A percentile compares a stretch with the other conserved stretches of the same genome.
Conservation (phyloP, 2,888 invertebrate species). For the Bombylius discolor region DNA sequence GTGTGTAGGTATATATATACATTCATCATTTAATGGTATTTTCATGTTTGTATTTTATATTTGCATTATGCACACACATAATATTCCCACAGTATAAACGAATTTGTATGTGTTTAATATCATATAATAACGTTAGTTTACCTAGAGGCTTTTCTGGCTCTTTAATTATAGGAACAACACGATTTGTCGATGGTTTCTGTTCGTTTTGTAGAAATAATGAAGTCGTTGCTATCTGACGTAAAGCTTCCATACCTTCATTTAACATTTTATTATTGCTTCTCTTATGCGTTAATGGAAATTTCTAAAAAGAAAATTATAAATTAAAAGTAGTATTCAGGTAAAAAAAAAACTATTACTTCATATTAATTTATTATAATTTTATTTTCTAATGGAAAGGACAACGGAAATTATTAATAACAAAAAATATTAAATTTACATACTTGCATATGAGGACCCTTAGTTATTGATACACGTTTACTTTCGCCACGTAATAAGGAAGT, state of each 20-base stretch:
- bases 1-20: neutral
- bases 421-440: constrained; percentile 15
- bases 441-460: constrained; percentile 30
- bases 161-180: constrained; percentile 35
- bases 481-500: constrained; percentile 35
- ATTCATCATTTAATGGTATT: neutral
- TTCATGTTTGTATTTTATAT: no score
- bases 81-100: neutral
- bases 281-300: constrained; percentile 33
- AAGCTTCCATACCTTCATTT: constrained; percentile 37
- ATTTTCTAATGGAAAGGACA: no score
- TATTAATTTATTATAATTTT: no score
- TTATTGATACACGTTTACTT: constrained; percentile 35
- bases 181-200: constrained; percentile 32
- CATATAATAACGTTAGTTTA: constrained; percentile 8
- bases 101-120: neutral
- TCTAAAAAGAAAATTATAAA: constrained; percentile 15
- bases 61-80: neutral
- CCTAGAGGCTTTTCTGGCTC: constrained; percentile 29
- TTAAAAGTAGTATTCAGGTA: neutral
- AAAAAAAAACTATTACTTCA: neutral
- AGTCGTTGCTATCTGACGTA: constrained; percentile 37
- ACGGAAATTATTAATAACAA: no score
- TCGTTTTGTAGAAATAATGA: constrained; percentile 39
- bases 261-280: constrained; percentile 34